Evolutionary conservation across 1,140 invertebrate species (phyloP).

Genomic region (Heterodera schachtii): DNA sequence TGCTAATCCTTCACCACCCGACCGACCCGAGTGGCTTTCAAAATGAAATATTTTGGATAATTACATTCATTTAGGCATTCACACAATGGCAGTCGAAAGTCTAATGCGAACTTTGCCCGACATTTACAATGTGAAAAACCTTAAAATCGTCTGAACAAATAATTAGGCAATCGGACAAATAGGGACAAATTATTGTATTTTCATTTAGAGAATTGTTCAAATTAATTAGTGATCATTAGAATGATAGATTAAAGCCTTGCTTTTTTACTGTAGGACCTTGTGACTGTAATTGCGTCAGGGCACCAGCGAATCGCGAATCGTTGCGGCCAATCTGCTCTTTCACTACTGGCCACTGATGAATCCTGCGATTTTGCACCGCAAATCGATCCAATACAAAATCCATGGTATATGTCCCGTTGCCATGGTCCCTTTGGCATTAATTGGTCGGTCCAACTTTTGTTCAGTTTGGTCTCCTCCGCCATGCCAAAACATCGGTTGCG

Average conservation of each 20-base stretch:
- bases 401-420: conserved; percentile 65
- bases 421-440: not conserved
- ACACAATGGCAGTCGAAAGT: conserved; percentile 59
- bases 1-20: conserved; percentile 95
- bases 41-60: too few relatives aligned
- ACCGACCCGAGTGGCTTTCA: conserved; percentile 72
- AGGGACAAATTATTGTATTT: conserved; percentile 68
- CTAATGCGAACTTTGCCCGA: conserved; percentile 35
- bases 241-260: too few relatives aligned
- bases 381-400: conserved; percentile 84
- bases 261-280: conserved; percentile 83
- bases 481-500: conserved; percentile 54
- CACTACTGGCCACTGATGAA: conserved; percentile 99
- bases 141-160: too few relatives aligned
- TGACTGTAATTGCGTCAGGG: conserved; percentile 96
- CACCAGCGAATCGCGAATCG: conserved; percentile 82
- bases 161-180: too few relatives aligned
- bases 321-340: conserved; percentile 92
- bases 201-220: conserved; percentile 79
- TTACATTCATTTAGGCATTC: conserved; percentile 48
- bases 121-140: conserved; percentile 17
- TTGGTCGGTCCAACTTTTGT: conserved; percentile 30
- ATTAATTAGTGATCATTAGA: too few relatives aligned
- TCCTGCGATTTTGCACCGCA: conserved; percentile 85
- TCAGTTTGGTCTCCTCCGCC: conserved; percentile 53